Percentiles rank a stretch among this genome's conserved stretches.
These are phyloP conservation scores for Zaprionus kolodkinae DNA, from an alignment of 1,140 invertebrate genomes.

Conservation along the genomic window DNA sequence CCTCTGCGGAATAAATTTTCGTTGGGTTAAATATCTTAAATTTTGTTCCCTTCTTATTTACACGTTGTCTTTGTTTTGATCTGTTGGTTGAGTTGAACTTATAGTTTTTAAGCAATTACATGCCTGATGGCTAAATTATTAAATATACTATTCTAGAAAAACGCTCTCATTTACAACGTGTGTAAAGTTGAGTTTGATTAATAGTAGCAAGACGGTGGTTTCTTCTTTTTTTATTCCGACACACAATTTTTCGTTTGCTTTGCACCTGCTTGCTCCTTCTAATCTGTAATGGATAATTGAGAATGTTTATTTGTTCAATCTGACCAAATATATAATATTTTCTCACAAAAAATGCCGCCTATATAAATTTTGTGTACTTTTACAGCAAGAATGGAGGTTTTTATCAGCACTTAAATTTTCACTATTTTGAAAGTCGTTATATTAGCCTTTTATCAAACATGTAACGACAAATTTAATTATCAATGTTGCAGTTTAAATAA, in stretches of 20 bases:
- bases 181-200: slow-evolving; percentile 6
- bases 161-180: neutral
- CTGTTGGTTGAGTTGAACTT: neutral
- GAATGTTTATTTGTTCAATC: slow-evolving; percentile 7
- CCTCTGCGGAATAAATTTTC: slow-evolving; percentile 2
- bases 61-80: neutral
- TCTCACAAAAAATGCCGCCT: neutral
- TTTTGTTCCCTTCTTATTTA: slow-evolving; percentile 9
- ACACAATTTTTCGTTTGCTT: slow-evolving; percentile 4
- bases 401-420: slow-evolving; percentile 15
- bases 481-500: slow-evolving; percentile 10
- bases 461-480: slow-evolving; percentile 12
- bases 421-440: slow-evolving; percentile 1
- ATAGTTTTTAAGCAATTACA: slow-evolving; percentile 12
- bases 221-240: slow-evolving; percentile 3
- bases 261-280: slow-evolving; percentile 9
- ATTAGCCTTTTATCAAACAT: slow-evolving; percentile 1
- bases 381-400: slow-evolving; percentile 2
- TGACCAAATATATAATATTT: neutral
- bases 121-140: neutral
- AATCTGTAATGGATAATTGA: slow-evolving; percentile 9
- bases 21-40: slow-evolving; percentile 5
- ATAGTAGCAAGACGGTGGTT: slow-evolving; percentile 18
- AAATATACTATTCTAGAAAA: neutral
- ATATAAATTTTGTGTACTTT: slow-evolving; percentile 10